Conservation (phyloP, 2,113 vertebrate genomes). For the Phalacrocorax brasilianus region DNA sequence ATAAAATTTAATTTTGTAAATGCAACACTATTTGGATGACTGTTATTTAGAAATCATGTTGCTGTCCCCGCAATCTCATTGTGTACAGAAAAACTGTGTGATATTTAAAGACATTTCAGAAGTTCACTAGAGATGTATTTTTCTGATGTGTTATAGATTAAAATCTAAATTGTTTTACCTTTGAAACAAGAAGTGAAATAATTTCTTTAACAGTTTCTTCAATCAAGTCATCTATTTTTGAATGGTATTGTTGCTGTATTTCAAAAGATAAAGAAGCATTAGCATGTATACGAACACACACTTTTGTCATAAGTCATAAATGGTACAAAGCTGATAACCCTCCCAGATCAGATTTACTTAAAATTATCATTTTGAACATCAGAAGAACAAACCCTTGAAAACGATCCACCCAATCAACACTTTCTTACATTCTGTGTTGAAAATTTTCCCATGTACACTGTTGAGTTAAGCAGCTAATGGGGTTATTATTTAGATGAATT, state of each 20-base stretch:
- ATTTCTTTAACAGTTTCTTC: conserved; percentile 94
- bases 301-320: conserved; percentile 65
- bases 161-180: conserved; percentile 80
- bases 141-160: neutral
- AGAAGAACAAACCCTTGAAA: conserved; percentile 79
- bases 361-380: conserved; percentile 75
- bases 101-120: neutral
- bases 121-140: neutral
- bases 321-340: conserved; percentile 63
- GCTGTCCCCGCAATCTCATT: neutral
- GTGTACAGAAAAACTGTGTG: neutral
- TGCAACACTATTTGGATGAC: neutral
- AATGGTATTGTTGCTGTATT: conserved; percentile 95
- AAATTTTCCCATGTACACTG: conserved; percentile 86
- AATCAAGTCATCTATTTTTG: conserved; percentile 95
- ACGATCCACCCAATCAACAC: conserved; percentile 78
- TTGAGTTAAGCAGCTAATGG: conserved; percentile 98
- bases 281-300: conserved; percentile 55
- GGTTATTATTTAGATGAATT: conserved; percentile 89
- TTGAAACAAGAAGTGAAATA: conserved; percentile 89
- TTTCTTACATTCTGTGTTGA: conserved; percentile 73
- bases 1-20: conserved; percentile 1
- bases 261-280: conserved; percentile 68
- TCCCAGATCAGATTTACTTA: conserved; percentile 67
- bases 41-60: neutral